Base-by-base conservation (phyloP, 2,888 invertebrate genomes). In the Cheilosia scutellata region DNA sequence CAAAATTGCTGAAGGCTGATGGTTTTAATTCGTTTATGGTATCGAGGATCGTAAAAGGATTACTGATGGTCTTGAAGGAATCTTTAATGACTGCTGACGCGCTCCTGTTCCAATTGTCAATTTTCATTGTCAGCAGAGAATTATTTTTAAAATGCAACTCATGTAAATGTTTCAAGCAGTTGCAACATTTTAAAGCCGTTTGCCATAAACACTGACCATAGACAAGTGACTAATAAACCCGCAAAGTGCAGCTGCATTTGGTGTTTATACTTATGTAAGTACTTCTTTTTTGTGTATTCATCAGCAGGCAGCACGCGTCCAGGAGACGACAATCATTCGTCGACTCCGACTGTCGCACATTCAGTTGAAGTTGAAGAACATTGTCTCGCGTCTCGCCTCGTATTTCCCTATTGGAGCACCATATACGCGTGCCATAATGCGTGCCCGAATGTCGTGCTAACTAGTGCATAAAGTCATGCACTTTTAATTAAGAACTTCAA, bases 371-470 rank as follows among this genome's bases (percentile, higher is more conserved):
- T n/a, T n/a, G n/a, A 70, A 42, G 11, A 70, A 40, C 11, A 33
- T 58, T 47, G 47, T 47, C 47, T 9, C 40, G 9, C 40, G 47
- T 57, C 5, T 16, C 51, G 74, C 72, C 33, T 78, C 78, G 66
- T 66, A 65, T 78, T 74, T 74, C 72, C 25, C 68, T 44, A 7
- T 76, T 49, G 51, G 29, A 55, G 76, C 60, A 53, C 5, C 60
- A 40, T 42, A 29, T 33, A 86, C 86, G 86, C 86, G 86, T 86
- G 86, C 80, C 86, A 86, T 72, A 82, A 86, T 86, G 86, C 86
- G 80, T 86, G 80, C 80, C 82, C 71, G 68, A 77, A 62, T 82
- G 80, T 68, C 80, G 72, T 72, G 71, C 68, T 82, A 82, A 80
- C 72, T 82, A 72, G 86, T 86, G 80, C 86, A 86, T 66, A 79